These are phyloP conservation scores for Ophion obscuratus DNA, from an alignment of 2,888 invertebrate genomes.

Conservation along the genomic window DNA sequence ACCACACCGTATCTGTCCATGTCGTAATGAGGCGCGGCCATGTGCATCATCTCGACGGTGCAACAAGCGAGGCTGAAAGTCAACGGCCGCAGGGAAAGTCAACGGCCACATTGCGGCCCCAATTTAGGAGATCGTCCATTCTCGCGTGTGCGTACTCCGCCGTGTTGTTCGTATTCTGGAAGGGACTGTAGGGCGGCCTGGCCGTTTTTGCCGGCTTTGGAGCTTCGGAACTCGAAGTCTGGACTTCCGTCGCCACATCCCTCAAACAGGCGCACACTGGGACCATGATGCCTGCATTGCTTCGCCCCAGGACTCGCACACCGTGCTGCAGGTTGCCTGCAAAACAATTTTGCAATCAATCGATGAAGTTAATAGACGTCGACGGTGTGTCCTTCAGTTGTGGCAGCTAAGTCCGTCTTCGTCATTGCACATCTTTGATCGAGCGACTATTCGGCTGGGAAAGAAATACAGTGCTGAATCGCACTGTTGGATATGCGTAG, in stretches of 20 bases:
- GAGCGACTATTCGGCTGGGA: no score
- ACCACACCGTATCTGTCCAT: no score
- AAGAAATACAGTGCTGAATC: no score
- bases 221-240: slow-evolving; percentile 36
- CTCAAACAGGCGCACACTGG: slow-evolving; percentile 65
- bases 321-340: slow-evolving; percentile 76
- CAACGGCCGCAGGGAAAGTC: no score
- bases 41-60: no score
- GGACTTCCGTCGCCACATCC: slow-evolving; percentile 67
- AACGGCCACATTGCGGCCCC: no score
- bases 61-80: no score
- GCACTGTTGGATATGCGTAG: no score
- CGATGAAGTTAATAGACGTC: background rate
- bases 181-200: slow-evolving; percentile 90
- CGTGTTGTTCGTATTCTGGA: slow-evolving; percentile 89
- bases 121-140: slow-evolving; percentile 96
- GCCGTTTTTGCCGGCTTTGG: slow-evolving; percentile 63
- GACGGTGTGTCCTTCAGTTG: background rate
- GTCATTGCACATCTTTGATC: no score
- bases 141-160: slow-evolving; percentile 96
- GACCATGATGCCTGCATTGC: slow-evolving; percentile 61
- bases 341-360: slow-evolving; percentile 1
- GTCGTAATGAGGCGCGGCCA: no score
- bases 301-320: slow-evolving; percentile 71
- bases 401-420: no score